Base-by-base conservation (phyloP, 1,140 invertebrate genomes). In the Cheumatopsyche charites region DNA sequence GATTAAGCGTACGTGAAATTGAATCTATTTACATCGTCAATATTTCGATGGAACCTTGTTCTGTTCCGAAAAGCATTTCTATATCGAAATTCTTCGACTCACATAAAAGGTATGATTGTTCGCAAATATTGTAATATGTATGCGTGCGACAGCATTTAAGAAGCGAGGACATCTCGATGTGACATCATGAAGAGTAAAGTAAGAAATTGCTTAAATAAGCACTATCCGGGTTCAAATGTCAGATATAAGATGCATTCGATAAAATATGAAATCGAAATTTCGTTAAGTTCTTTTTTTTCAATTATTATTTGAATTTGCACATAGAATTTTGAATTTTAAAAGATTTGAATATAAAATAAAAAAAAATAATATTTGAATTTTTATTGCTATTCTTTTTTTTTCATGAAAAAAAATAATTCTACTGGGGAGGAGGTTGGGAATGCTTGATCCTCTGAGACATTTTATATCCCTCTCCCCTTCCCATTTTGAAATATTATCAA, bases 21-120 rank as follows among this genome's bases (percentile, higher is more conserved):
- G 55, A 58, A 58, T 58, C 25, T 58, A 58, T 58, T 58, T 58
- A 26, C 55, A 58, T 58, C 55, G 55, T 23, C 55, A 58, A 58
- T 58, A 58, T 58, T 58, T 26, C 55, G 7, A 58, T 13, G 15
- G 19, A 52, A 52, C 47, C 47, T 52, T 52, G 47, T 19, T 36
- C 47, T 13, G 19, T 13, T 47, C 13, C 12, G 15, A 52, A 15
- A 13, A 15, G 19, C n/a, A 52, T 52, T 52, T 52, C 47, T 52
- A 15, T 17, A 17, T n/a, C 47, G 47, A 52, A 52, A 17, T 17
- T 47, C 47, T 19, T 52, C n/a, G 23, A 58, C 19, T 12, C 12
- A 26, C 23, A 58, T 21, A 55, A 4, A 55, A 9, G 23, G 23
- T 25, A 25, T 58, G 11, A 19, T 26, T 9, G 12, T 26, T 9